Evolutionary conservation across 2,797 vertebrate genomes (phyloP).

Genomic region (Margarornis squamiger): DNA sequence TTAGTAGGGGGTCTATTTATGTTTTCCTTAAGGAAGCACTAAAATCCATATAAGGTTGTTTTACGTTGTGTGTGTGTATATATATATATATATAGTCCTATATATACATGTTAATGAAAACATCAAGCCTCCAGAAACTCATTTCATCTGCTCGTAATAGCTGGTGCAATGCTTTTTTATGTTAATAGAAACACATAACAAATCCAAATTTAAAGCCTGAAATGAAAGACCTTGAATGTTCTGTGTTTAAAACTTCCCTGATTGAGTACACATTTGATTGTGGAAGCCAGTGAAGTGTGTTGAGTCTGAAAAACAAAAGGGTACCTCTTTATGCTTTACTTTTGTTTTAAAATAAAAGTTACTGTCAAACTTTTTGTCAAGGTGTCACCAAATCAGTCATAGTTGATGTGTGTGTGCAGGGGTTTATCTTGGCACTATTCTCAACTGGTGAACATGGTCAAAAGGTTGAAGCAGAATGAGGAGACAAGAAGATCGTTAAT

Average conservation of each 20-base stretch:
- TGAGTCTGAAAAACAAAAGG: not conserved
- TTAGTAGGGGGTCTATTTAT: not conserved
- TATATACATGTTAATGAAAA: not conserved
- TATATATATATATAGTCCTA: not conserved
- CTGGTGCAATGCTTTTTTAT: not conserved
- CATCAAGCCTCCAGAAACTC: not conserved
- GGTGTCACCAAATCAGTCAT: not conserved
- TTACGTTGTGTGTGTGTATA: not conserved
- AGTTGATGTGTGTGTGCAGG: not conserved
- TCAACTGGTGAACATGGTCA: not conserved
- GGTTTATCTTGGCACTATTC: not conserved
- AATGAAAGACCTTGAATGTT: not conserved
- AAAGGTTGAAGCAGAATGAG: not conserved
- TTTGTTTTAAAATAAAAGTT: not conserved
- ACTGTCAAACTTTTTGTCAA: not conserved
- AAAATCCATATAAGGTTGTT: not conserved
- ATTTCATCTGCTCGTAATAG: not conserved
- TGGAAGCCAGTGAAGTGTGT: not conserved
- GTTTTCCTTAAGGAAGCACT: not conserved
- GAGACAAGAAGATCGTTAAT: not conserved
- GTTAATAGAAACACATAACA: not conserved
- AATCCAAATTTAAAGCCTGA: not conserved
- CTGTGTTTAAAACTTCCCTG: not conserved
- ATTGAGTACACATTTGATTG: not conserved
- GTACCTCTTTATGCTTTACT: not conserved